These are phyloP conservation scores for Bombylius discolor DNA, from an alignment of 2,888 invertebrate genomes.

Conservation along the genomic window DNA sequence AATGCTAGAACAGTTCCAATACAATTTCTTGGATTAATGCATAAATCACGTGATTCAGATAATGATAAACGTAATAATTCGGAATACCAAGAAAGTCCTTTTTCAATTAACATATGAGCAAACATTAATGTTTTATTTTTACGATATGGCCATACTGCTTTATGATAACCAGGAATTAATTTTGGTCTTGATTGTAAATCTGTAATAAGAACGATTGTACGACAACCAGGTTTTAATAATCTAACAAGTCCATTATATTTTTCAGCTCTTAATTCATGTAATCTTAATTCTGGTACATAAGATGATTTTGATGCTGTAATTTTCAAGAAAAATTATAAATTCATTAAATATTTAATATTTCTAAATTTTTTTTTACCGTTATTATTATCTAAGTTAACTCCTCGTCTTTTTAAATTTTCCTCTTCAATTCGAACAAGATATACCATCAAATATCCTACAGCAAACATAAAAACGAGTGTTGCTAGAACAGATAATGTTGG, in stretches of 20 bases:
- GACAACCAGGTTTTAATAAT: constrained; percentile 84
- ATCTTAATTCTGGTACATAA: constrained; percentile 49
- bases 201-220: constrained; percentile 81
- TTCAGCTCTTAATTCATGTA: constrained; percentile 88
- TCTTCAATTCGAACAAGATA: constrained; percentile 50
- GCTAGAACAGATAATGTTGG: constrained; percentile 66
- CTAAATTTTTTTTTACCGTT: background rate
- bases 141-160: constrained; percentile 89
- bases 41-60: constrained; percentile 65
- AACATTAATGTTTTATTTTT: constrained; percentile 94
- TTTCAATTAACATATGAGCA: constrained; percentile 83
- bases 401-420: constrained; percentile 27
- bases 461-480: constrained; percentile 63
- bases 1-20: constrained; percentile 91
- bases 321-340: background rate
- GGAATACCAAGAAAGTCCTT: constrained; percentile 87
- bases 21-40: constrained; percentile 92
- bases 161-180: constrained; percentile 81
- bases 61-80: constrained; percentile 77
- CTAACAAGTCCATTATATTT: constrained; percentile 91
- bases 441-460: constrained; percentile 73
- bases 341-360: constrained; percentile 2
- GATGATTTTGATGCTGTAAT: constrained; percentile 16
- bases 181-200: constrained; percentile 78
- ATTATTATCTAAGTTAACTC: constrained; percentile 3